These are phyloP conservation scores for Catajapyx aquilonaris DNA, from an alignment of 1,140 invertebrate genomes.

Conservation along the genomic window DNA sequence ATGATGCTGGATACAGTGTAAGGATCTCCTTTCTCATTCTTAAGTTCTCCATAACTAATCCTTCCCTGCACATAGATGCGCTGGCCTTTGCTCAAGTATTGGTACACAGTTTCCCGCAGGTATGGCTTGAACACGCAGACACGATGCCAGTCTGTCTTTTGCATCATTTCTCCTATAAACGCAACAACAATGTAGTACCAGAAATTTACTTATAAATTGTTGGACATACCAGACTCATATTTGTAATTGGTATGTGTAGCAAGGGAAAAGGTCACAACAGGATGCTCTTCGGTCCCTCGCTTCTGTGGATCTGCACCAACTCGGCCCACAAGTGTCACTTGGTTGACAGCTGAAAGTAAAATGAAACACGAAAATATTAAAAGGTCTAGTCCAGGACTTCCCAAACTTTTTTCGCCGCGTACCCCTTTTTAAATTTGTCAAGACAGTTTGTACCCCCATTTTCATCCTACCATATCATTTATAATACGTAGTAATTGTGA, in stretches of 20 bases:
- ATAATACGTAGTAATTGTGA: too few species aligned
- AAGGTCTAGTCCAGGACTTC: too few species aligned
- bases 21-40: conserved; percentile 46
- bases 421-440: too few species aligned
- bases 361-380: too few species aligned
- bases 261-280: conserved; percentile 70
- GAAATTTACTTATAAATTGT: neutral
- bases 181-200: conserved; percentile 7
- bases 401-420: too few species aligned
- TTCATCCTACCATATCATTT: too few species aligned
- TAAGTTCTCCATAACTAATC: conserved; percentile 67
- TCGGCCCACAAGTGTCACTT: conserved; percentile 63
- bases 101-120: conserved; percentile 51
- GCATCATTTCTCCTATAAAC: conserved; percentile 43
- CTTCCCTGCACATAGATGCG: conserved; percentile 61
- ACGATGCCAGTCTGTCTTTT: conserved; percentile 79
- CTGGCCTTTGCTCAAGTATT: conserved; percentile 67
- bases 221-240: conserved; percentile 23
- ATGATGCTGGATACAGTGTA: conserved; percentile 53
- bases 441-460: too few species aligned
- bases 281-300: conserved; percentile 56
- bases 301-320: conserved; percentile 68
- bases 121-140: conserved; percentile 68
- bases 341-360: conserved; percentile 54
- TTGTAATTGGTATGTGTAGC: conserved; percentile 74